Evolutionary conservation across 2,113 vertebrate genomes (phyloP).

Genomic region (Saimiri boliviensis): DNA sequence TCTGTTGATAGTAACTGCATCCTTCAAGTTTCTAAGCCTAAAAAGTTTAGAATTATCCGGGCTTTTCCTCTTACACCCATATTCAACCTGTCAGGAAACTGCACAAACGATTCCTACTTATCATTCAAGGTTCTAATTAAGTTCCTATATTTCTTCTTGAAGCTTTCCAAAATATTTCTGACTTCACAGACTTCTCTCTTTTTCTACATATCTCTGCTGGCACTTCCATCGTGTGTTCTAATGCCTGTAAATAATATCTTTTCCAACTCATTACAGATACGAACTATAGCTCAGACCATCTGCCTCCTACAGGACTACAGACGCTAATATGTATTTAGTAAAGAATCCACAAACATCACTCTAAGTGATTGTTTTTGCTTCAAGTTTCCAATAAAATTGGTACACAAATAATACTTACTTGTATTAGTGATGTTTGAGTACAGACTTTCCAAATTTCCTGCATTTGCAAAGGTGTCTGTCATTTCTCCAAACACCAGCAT

Average conservation of each 20-base stretch:
- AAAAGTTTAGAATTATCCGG: not conserved
- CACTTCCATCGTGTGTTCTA: not conserved
- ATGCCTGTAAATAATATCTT: not conserved
- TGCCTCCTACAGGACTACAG: not conserved
- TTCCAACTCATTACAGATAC: not conserved
- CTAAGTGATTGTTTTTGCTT: not conserved
- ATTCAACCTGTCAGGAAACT: not conserved
- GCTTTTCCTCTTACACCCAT: not conserved
- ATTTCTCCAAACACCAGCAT: constrained; percentile 94
- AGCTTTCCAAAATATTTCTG: not conserved
- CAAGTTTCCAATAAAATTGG: not conserved
- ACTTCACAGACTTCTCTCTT: not conserved
- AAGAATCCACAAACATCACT: not conserved
- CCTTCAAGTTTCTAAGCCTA: not conserved
- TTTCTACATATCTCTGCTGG: not conserved
- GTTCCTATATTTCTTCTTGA: not conserved
- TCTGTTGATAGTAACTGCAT: not conserved
- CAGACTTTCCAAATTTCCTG: rapidly evolving
- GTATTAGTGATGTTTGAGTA: rapidly evolving
- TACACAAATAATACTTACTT: constrained; percentile 84
- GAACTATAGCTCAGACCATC: not conserved
- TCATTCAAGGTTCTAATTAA: not conserved
- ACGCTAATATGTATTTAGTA: not conserved
- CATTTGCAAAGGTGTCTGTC: constrained; percentile 90
- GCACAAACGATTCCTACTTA: not conserved